phyloP scores from a whole-genome alignment of 2,113 vertebrate species.

The Sula dactylatra region DNA sequence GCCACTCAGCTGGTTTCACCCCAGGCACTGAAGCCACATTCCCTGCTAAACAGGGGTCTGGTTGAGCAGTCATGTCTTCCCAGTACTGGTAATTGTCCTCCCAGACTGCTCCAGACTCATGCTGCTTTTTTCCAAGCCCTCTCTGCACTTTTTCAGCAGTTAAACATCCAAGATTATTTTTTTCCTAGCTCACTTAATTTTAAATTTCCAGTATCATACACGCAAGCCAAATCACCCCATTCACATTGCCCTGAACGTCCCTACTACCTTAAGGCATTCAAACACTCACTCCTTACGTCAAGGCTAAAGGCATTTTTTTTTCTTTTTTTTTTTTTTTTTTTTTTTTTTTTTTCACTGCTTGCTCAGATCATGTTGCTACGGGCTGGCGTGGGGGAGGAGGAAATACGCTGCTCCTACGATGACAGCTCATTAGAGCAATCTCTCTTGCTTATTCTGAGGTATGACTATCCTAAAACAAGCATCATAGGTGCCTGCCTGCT shows the following conservation, averaged over 20 bases:
- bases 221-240: rapidly evolving
- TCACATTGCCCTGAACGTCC: not conserved
- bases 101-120: not conserved
- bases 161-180: not conserved
- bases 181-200: not conserved
- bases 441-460: not conserved
- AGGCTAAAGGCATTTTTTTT: not conserved
- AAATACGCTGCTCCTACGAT: not conserved
- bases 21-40: not conserved
- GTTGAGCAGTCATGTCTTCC: not conserved
- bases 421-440: conserved; percentile 53
- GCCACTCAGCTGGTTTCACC: not conserved
- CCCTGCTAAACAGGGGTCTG: not conserved
- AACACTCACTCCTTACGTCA: not conserved
- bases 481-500: not conserved
- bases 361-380: not conserved
- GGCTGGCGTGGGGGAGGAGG: not conserved
- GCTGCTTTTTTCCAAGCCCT: not conserved
- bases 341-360: not conserved
- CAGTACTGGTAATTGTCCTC: not conserved
- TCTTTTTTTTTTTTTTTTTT: not conserved
- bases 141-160: not conserved
- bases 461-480: not conserved
- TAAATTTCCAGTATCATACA: not conserved
- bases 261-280: not conserved